These are phyloP conservation scores for Pteronotus mesoamericanus DNA, from an alignment of 2,797 vertebrate species.

Conservation along the genomic window DNA sequence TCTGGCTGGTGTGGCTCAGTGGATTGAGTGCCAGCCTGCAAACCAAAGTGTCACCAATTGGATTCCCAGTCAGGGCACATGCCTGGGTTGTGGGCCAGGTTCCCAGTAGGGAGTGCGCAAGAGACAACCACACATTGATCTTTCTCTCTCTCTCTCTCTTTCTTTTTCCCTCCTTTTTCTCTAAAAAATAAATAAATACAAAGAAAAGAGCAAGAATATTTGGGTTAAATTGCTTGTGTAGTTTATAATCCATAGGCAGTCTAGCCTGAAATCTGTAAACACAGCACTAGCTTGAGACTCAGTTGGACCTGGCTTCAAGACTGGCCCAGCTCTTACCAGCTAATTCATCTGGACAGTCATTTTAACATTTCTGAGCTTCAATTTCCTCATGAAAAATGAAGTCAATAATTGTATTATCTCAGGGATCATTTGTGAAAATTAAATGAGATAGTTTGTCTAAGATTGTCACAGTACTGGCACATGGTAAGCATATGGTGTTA, in stretches of 20 bases:
- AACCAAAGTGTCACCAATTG: too few species aligned
- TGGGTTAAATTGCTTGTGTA: constrained; percentile 27
- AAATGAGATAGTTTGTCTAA: constrained; percentile 17
- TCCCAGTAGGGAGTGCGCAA: too few species aligned
- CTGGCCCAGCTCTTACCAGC: not conserved
- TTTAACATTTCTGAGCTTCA: not conserved
- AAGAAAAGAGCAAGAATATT: constrained; percentile 30
- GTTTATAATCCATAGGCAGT: not conserved
- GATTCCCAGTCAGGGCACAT: too few species aligned
- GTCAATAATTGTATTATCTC: not conserved
- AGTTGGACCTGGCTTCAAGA: constrained; percentile 3
- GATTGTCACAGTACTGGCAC: not conserved
- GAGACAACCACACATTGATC: too few species aligned
- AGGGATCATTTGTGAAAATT: constrained; percentile 25
- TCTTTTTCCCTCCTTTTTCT: too few species aligned
- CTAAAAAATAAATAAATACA: too few species aligned
- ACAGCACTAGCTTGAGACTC: not conserved
- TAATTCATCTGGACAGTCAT: not conserved
- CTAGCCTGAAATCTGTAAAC: not conserved
- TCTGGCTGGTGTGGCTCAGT: too few species aligned
- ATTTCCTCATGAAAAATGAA: constrained; percentile 22
- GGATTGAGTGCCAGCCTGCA: too few species aligned
- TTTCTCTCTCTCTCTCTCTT: too few species aligned
- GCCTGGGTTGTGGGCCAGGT: too few species aligned
- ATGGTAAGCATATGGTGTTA: not conserved